A percentile compares a stretch with the other conserved stretches of the same genome.
phyloP scores from a whole-genome alignment of 2,113 vertebrate genomes.

The Peucedramus taeniatus region DNA sequence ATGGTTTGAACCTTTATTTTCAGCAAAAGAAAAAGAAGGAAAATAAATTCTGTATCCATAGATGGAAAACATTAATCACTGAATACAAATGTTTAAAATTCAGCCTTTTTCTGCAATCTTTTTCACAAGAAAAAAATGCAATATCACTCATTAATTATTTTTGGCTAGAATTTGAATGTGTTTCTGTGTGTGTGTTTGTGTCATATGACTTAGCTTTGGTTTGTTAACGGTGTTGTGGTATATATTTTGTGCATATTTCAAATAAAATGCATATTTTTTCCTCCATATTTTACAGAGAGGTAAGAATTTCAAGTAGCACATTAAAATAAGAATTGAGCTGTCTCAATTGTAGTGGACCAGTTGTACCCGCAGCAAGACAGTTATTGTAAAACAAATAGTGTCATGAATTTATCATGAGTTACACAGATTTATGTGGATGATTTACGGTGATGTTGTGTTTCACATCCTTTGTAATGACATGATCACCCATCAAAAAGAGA shows the following conservation, averaged over 20 bases:
- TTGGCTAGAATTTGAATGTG: not conserved
- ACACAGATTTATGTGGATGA: not conserved
- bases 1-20: not conserved
- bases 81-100: not conserved
- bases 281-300: not conserved
- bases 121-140: not conserved
- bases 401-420: not conserved
- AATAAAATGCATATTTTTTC: not conserved
- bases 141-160: not conserved
- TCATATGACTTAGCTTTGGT: not conserved
- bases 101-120: not conserved
- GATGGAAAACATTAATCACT: not conserved
- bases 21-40: not conserved
- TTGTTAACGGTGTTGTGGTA: not conserved
- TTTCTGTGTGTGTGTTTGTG: not conserved
- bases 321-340: not conserved
- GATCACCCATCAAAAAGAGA: not conserved
- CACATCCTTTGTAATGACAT: not conserved
- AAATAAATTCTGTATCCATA: not conserved
- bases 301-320: not conserved
- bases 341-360: not conserved
- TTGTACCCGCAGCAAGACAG: not conserved
- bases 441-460: not conserved
- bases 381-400: not conserved
- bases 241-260: not conserved